phyloP scores from a whole-genome alignment of 2,113 vertebrate genomes.

The Pongo pygmaeus region DNA sequence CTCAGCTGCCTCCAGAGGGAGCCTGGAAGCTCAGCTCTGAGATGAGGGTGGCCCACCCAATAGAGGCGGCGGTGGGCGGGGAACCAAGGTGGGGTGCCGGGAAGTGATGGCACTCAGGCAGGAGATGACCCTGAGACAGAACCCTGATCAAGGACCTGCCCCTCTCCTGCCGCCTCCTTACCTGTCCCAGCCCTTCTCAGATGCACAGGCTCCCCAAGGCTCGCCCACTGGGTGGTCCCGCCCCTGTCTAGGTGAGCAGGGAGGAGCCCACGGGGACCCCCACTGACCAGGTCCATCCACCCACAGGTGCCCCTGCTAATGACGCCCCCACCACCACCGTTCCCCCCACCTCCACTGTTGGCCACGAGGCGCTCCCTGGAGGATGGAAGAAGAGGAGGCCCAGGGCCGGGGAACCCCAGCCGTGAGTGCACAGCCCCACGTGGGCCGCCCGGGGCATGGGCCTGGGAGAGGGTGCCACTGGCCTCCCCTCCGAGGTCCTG shows the following conservation, averaged over 20 bases:
- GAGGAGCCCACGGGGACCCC: neutral
- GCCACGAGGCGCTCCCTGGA: neutral
- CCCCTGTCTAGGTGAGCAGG: neutral
- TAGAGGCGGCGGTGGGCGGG: too few species aligned
- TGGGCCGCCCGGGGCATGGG: neutral
- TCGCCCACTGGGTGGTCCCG: rapidly evolving
- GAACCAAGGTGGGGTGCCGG: too few species aligned
- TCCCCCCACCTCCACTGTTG: slow-evolving; percentile 46
- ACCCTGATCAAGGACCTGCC: too few species aligned
- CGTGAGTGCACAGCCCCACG: neutral
- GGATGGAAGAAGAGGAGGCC: neutral
- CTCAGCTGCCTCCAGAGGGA: neutral
- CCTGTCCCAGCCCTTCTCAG: neutral
- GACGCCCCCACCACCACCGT: slow-evolving; percentile 46
- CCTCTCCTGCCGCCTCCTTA: too few species aligned
- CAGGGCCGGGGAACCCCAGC: neutral
- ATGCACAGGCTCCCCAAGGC: neutral
- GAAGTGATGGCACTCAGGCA: neutral
- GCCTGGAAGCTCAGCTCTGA: neutral
- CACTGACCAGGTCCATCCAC: neutral
- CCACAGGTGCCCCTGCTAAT: slow-evolving; percentile 56
- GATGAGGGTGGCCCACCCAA: rapidly evolving
- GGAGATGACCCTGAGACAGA: neutral
- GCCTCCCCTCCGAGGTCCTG: neutral
- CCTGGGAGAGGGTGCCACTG: neutral